These are phyloP conservation scores for Drosophila yakuba DNA, from an alignment of 1,140 invertebrate genomes.

Conservation along the genomic window DNA sequence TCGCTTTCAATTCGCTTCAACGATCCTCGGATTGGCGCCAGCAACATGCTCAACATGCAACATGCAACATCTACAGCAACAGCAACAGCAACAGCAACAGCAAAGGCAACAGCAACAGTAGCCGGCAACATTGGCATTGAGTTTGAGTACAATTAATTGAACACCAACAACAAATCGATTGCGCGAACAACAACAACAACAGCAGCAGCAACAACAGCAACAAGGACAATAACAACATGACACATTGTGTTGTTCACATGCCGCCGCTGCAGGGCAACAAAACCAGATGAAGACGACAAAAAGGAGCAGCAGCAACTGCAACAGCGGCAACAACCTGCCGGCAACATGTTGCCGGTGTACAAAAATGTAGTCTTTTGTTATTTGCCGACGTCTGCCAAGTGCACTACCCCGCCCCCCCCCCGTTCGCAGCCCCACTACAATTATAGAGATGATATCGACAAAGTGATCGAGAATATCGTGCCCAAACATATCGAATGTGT, in stretches of 20 bases:
- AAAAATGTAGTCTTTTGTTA: conserved; percentile 54
- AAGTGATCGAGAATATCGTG: not conserved
- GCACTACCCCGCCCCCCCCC: conserved; percentile 12
- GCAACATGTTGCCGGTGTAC: conserved; percentile 77
- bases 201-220: conserved; percentile 12
- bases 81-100: conserved; percentile 37
- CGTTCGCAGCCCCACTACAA: not conserved
- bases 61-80: conserved; percentile 20
- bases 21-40: conserved; percentile 59
- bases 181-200: conserved; percentile 70
- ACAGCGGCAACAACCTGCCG: conserved; percentile 50
- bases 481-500: not conserved
- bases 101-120: conserved; percentile 39
- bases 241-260: conserved; percentile 77
- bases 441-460: not conserved
- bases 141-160: conserved; percentile 80
- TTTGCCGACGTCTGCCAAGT: conserved; percentile 58
- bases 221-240: conserved; percentile 69
- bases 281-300: conserved; percentile 77
- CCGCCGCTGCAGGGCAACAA: conserved; percentile 56
- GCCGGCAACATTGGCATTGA: conserved; percentile 61
- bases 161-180: conserved; percentile 83
- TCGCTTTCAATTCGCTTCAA: conserved; percentile 33
- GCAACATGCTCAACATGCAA: conserved; percentile 33
- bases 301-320: conserved; percentile 35